These are phyloP conservation scores for Pandemis corylana DNA, from an alignment of 2,888 invertebrate species.

Conservation along the genomic window DNA sequence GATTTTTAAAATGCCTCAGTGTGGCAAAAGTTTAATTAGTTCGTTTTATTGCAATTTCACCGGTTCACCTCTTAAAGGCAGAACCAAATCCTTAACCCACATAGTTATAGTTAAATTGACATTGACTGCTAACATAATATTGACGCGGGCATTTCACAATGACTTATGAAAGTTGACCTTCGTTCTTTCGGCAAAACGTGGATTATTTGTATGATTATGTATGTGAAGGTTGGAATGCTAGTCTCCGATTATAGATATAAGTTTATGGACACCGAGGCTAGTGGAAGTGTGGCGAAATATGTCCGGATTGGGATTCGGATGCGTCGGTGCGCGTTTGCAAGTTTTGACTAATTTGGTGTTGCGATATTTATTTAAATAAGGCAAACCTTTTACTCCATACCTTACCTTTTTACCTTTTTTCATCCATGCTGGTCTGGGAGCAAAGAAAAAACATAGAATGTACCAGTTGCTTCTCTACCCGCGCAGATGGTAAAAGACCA, in stretches of 20 bases:
- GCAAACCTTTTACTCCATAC: neutral
- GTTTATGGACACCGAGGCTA: conserved; percentile 10
- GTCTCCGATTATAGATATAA: conserved; percentile 2
- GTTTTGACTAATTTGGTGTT: neutral
- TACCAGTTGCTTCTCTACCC: too few relatives aligned
- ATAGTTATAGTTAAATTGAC: conserved; percentile 52
- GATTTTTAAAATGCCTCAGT: neutral
- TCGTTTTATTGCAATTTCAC: neutral
- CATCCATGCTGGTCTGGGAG: too few relatives aligned
- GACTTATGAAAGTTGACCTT: conserved; percentile 58
- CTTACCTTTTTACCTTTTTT: too few relatives aligned
- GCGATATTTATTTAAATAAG: neutral
- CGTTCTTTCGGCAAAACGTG: conserved; percentile 44
- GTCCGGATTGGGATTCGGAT: conserved; percentile 11
- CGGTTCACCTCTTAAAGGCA: conserved; percentile 12
- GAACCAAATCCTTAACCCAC: conserved; percentile 53
- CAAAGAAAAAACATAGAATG: too few relatives aligned
- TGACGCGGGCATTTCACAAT: conserved; percentile 58
- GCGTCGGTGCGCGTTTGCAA: neutral
- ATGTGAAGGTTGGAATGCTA: conserved; percentile 25
- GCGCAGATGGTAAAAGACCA: too few relatives aligned
- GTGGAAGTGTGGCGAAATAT: conserved; percentile 16
- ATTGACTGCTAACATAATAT: conserved; percentile 53
- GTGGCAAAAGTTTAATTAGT: neutral
- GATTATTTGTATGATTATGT: conserved; percentile 32